Conservation (phyloP, 2,113 vertebrate genomes). For the Phyllostomus hastatus region DNA sequence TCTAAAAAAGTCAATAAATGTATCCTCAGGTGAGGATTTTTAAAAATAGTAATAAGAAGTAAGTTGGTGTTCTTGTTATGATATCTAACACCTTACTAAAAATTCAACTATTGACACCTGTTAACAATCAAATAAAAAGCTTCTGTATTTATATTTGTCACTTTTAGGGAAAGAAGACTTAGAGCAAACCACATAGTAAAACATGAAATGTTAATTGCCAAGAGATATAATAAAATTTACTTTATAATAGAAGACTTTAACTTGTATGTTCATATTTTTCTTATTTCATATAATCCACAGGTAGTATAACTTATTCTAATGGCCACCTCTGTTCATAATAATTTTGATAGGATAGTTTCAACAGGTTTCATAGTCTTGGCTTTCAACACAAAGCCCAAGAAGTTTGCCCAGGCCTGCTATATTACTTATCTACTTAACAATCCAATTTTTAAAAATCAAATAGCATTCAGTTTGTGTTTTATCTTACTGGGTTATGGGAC, state of each 20-base stretch:
- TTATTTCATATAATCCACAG: not conserved
- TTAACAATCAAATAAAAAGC: not conserved
- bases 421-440: not conserved
- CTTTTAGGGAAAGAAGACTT: not conserved
- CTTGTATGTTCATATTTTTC: not conserved
- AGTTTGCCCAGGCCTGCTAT: not conserved
- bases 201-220: not conserved
- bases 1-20: too few species aligned
- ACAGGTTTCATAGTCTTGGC: not conserved
- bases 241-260: not conserved
- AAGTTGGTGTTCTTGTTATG: not conserved
- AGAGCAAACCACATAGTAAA: not conserved
- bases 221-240: not conserved
- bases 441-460: not conserved
- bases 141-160: not conserved
- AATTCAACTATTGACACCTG: not conserved
- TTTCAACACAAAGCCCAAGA: not conserved
- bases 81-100: slow-evolving; percentile 1
- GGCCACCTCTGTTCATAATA: not conserved
- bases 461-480: not conserved
- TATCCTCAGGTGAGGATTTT: too few species aligned
- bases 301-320: not conserved
- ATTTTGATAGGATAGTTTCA: not conserved
- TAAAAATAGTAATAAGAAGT: too few species aligned
- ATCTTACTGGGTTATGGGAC: not conserved